Base-by-base conservation (phyloP, 92 coral and sea anemone species). In the Scolanthus callimorphus region DNA sequence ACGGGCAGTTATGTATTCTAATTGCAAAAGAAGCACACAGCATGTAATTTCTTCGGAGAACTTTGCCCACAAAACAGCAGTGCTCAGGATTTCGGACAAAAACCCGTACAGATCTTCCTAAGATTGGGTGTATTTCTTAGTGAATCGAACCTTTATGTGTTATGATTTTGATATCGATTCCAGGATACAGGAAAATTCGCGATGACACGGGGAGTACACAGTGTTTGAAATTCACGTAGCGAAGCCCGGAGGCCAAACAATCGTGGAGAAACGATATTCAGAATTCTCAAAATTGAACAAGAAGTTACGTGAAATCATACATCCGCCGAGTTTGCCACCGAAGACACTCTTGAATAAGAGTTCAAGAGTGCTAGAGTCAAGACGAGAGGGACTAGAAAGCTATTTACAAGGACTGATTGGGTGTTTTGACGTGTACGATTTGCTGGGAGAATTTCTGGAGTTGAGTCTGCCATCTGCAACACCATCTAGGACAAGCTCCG, bases 281-380 rank as follows among this genome's bases (percentile, higher is more conserved):
- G 78, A 88, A 50, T 92, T 92, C 46, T 25, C 73, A 38, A 81
- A 88, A 69, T 75, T 92, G 23, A 67, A 92, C 80, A 85, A 84
- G 56, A 80, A 60, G 60, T 49, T 92, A 17, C 71, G 85, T 4
- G 75, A 84, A 59, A 68, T 73, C 29, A 67, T 73, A 10, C 48
- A 79, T 45, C 80, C 92, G 17, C 96, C 77, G 11, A 76, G 71
- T 53, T 59, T 82, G 19, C 88, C 88, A 13, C 83, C 96, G 13
- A 79, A 71, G 59, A 78, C 69, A 20, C 59, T 78, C 28, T 57
- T 88, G 53, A 88, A 83, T 67, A 80, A 78, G 49, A 81, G 79
- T 56, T 27, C 65, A 22, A 80, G 71, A 23, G 63, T 85, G 51
- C 67, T 88, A 43, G 96, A 92, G 55, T 66, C 89, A 37, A 72